These are phyloP conservation scores for Chelonia mydas DNA, from an alignment of 2,797 vertebrate species.

Conservation along the genomic window DNA sequence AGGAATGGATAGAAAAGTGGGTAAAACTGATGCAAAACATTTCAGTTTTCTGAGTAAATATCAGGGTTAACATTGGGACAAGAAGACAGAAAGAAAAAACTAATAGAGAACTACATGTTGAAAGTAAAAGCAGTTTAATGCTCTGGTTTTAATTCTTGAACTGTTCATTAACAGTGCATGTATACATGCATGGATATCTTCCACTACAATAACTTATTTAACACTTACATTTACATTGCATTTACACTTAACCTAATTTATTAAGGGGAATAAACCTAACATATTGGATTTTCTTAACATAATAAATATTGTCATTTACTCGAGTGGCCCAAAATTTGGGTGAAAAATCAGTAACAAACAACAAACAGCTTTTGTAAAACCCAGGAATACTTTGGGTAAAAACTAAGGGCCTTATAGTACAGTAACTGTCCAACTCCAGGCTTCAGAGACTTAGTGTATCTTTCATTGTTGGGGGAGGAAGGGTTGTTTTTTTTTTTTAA, in stretches of 20 bases:
- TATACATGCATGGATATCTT: neutral
- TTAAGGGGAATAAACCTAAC: too few species aligned
- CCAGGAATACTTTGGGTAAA: neutral
- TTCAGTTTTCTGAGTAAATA: neutral
- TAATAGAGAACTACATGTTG: too few species aligned
- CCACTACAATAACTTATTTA: neutral
- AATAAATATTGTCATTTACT: neutral
- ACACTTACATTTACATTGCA: too few species aligned
- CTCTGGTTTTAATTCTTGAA: too few species aligned
- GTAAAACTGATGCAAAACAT: neutral
- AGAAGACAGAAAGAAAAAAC: too few species aligned
- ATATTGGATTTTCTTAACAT: neutral
- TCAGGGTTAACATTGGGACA: neutral
- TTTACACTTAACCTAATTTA: too few species aligned
- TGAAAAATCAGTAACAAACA: neutral
- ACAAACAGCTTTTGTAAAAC: neutral
- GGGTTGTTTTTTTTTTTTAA: too few species aligned
- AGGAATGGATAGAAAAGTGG: neutral
- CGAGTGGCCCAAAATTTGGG: neutral
- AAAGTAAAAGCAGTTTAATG: too few species aligned
- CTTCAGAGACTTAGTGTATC: neutral
- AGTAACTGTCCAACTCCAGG: neutral
- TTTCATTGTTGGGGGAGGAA: too few species aligned
- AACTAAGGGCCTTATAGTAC: neutral
- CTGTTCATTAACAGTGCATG: too few species aligned